These are phyloP conservation scores for Oplegnathus fasciatus DNA, from an alignment of 2,113 vertebrate species.

Conservation along the genomic window DNA sequence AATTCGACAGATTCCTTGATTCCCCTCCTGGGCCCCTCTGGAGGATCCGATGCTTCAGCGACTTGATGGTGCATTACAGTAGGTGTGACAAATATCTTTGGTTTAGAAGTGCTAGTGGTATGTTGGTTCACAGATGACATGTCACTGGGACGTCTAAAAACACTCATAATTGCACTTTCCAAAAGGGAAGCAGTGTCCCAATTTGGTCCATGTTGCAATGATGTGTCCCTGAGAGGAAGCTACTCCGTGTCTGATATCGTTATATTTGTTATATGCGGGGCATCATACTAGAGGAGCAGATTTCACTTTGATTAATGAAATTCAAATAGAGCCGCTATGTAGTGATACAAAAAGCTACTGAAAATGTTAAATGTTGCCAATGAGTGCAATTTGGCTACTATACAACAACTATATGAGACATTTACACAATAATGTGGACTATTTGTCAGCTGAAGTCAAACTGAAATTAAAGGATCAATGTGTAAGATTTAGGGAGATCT, in stretches of 20 bases:
- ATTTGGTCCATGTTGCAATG: conserved; percentile 51
- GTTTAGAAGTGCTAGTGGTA: conserved; percentile 72
- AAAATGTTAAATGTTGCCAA: conserved; percentile 1
- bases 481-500: no score
- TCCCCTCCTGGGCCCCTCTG: conserved; percentile 80
- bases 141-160: conserved; percentile 69
- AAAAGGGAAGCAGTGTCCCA: conserved; percentile 60
- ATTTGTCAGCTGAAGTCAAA: not conserved
- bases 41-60: conserved; percentile 70
- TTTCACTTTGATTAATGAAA: conserved; percentile 44
- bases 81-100: conserved; percentile 84
- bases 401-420: not conserved
- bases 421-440: not conserved
- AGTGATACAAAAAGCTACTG: conserved; percentile 9
- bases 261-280: conserved; percentile 44
- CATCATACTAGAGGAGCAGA: conserved; percentile 11
- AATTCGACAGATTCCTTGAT: conserved; percentile 82
- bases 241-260: conserved; percentile 42
- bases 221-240: conserved; percentile 49
- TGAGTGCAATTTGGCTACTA: not conserved
- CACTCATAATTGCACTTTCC: conserved; percentile 76
- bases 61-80: conserved; percentile 74
- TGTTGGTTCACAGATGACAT: conserved; percentile 75
- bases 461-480: no score
- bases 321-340: not conserved